Percentiles rank a stretch among this genome's conserved stretches.
These are phyloP conservation scores for Heterotis niloticus DNA, from an alignment of 2,113 vertebrate genomes.

Conservation along the genomic window DNA sequence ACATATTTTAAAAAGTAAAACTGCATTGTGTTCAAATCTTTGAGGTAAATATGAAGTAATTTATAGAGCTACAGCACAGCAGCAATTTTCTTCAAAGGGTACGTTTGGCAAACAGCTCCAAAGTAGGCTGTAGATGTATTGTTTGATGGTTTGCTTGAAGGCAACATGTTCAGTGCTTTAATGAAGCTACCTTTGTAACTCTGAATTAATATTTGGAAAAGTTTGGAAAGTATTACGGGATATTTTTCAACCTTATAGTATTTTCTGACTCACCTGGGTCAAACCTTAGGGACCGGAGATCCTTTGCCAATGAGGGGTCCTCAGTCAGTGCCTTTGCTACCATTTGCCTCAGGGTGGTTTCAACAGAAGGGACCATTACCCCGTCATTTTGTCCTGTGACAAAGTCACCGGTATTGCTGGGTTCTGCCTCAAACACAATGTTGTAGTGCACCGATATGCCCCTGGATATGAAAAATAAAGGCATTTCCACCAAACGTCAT, in stretches of 20 bases:
- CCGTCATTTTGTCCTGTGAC: conserved; percentile 56
- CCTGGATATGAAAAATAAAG: conserved; percentile 59
- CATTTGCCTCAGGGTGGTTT: conserved; percentile 64
- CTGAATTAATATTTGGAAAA: background rate
- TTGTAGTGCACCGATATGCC: conserved; percentile 69
- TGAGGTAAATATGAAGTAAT: too few species aligned
- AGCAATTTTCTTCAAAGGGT: too few species aligned
- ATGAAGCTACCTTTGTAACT: background rate
- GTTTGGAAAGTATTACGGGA: background rate
- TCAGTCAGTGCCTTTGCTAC: conserved; percentile 70
- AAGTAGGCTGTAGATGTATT: too few species aligned
- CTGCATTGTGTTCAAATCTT: too few species aligned
- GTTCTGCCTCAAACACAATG: conserved; percentile 69
- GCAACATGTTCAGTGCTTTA: too few species aligned
- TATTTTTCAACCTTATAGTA: background rate
- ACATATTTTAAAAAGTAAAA: background rate
- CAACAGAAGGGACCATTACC: conserved; percentile 41
- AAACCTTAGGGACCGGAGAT: conserved; percentile 73
- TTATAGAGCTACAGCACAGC: too few species aligned
- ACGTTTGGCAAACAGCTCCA: too few species aligned
- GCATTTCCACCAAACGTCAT: background rate
- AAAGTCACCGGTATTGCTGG: conserved; percentile 47
- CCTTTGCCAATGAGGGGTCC: conserved; percentile 70
- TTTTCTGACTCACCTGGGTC: conserved; percentile 46
- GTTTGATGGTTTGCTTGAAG: too few species aligned